Conservation (phyloP, 2,888 invertebrate genomes). For the Choristoneura rosaceana region DNA sequence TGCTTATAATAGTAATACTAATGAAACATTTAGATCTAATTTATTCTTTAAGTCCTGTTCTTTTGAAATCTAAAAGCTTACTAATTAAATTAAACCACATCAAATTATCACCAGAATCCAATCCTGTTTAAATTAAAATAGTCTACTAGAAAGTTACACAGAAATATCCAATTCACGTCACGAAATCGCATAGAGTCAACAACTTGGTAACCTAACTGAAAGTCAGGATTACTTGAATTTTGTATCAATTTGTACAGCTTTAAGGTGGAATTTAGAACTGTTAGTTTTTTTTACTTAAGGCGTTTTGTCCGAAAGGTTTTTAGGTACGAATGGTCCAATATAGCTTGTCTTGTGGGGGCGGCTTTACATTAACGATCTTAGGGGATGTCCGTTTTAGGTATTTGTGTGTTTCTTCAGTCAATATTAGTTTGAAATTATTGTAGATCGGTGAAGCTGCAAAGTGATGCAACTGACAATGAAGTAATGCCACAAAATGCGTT, state of each 20-base stretch:
- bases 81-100: not conserved
- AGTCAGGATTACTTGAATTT: not conserved
- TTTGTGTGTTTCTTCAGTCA: conserved; percentile 5
- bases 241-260: not conserved
- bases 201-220: not conserved
- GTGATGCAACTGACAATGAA: too few relatives aligned
- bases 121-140: conserved; percentile 25
- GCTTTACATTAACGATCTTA: conserved; percentile 27
- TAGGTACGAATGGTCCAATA: conserved; percentile 72
- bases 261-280: not conserved
- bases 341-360: conserved; percentile 77
- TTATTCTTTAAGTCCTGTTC: too few relatives aligned
- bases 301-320: not conserved
- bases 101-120: conserved; percentile 28
- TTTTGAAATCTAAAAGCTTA: not conserved
- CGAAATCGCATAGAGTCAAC: conserved; percentile 52
- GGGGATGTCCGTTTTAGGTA: conserved; percentile 14
- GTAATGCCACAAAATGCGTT: too few relatives aligned
- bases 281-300: not conserved
- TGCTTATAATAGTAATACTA: too few relatives aligned
- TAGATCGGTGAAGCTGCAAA: not conserved
- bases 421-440: not conserved
- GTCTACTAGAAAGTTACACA: conserved; percentile 27
- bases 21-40: not conserved
- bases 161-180: conserved; percentile 74